phyloP scores from a whole-genome alignment of 2,888 invertebrate genomes.

The Sacculina carcini region DNA sequence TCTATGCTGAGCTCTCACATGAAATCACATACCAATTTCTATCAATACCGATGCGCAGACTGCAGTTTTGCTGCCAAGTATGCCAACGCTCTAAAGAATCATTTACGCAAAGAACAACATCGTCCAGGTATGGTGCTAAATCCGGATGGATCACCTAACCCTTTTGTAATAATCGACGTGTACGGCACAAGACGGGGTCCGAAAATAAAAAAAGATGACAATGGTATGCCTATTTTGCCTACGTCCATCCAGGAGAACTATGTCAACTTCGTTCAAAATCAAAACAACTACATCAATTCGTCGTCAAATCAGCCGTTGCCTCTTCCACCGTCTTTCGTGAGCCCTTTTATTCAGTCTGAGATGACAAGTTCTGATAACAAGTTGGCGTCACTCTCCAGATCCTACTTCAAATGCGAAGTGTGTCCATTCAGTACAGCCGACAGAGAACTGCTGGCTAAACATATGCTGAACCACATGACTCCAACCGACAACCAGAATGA shows the following conservation, averaged over 20 bases:
- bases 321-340: constrained; percentile 1
- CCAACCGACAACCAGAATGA: not conserved
- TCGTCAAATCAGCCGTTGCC: constrained; percentile 1
- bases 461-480: constrained; percentile 19
- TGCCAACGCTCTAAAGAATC: constrained; percentile 85
- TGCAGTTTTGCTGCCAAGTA: constrained; percentile 95
- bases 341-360: not conserved
- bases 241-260: not conserved
- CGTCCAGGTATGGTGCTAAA: constrained; percentile 69
- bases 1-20: constrained; percentile 97
- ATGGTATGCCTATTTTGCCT: constrained; percentile 14
- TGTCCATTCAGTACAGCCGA: constrained; percentile 19
- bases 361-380: not conserved
- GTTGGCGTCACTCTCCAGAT: not conserved
- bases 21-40: constrained; percentile 49
- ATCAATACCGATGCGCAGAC: constrained; percentile 52
- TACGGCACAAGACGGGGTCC: constrained; percentile 72
- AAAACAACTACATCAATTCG: not conserved
- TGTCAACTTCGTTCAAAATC: constrained; percentile 2
- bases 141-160: constrained; percentile 64
- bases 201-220: constrained; percentile 24
- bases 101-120: constrained; percentile 72
- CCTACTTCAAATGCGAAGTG: constrained; percentile 17
- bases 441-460: constrained; percentile 18
- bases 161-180: constrained; percentile 61